Conservation (phyloP, 2,113 vertebrate species). For the Cygnus atratus region DNA sequence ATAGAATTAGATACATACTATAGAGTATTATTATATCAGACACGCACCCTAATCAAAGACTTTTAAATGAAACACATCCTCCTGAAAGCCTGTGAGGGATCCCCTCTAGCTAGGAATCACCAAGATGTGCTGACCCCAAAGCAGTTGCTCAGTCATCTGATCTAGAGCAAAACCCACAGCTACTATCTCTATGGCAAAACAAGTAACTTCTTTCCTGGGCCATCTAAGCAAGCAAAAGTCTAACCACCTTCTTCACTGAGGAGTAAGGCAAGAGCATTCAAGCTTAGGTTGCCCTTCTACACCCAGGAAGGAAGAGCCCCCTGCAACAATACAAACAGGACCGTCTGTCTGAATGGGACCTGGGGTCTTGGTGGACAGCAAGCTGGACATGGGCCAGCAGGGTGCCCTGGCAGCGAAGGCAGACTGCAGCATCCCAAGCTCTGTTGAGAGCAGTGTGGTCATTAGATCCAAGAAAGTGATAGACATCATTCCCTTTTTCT, state of each 20-base stretch:
- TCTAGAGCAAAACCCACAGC: background rate
- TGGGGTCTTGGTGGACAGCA: background rate
- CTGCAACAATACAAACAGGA: background rate
- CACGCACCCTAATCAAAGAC: background rate
- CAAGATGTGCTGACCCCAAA: background rate
- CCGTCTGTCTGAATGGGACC: accelerated
- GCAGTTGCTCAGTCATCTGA: background rate
- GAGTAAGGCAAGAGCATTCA: background rate
- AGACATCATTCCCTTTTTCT: background rate
- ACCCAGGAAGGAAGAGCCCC: background rate
- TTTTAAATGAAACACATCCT: background rate
- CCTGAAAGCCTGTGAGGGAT: background rate
- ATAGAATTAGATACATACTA: background rate
- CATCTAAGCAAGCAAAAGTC: background rate
- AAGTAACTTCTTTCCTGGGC: background rate
- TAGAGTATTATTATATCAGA: background rate
- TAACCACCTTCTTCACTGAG: background rate
- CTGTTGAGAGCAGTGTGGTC: too few relatives aligned
- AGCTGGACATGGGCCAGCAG: background rate
- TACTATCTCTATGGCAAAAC: background rate
- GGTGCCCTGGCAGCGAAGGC: background rate
- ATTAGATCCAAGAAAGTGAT: background rate
- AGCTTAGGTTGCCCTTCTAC: background rate
- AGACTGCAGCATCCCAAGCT: background rate
- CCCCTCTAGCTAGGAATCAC: background rate